Conservation (phyloP, 2,113 vertebrate species). For the Proteles cristata region DNA sequence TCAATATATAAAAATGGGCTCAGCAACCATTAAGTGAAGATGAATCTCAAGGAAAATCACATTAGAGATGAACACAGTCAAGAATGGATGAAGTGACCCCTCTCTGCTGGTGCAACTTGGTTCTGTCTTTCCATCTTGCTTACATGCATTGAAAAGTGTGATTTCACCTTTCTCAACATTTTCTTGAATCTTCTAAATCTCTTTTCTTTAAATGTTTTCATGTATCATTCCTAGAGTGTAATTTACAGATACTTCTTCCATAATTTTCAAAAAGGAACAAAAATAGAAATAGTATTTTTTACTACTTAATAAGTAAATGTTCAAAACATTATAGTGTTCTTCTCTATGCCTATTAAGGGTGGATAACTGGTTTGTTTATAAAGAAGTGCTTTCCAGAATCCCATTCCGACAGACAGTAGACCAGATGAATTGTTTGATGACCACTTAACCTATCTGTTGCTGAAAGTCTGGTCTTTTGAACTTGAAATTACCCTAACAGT, state of each 20-base stretch:
- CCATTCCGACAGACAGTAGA: background rate
- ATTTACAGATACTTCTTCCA: background rate
- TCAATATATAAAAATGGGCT: background rate
- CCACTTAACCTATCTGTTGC: background rate
- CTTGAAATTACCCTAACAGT: background rate
- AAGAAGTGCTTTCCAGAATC: background rate
- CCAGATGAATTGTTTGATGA: background rate
- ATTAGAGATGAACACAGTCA: background rate
- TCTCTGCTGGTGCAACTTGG: rapidly evolving
- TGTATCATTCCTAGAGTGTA: background rate
- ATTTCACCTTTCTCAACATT: background rate
- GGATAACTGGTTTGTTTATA: background rate
- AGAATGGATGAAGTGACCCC: background rate
- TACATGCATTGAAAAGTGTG: background rate
- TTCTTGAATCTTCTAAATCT: background rate
- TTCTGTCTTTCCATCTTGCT: background rate
- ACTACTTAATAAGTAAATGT: background rate
- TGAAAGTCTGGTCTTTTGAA: background rate
- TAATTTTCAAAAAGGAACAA: background rate
- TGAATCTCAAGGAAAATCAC: background rate
- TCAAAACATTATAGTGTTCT: background rate
- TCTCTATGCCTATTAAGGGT: background rate
- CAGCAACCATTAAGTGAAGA: background rate
- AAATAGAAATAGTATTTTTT: background rate
- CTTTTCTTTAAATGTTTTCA: background rate